Evolutionary conservation across 2,888 invertebrate genomes (phyloP).

Genomic region (Heliothis peltigera): DNA sequence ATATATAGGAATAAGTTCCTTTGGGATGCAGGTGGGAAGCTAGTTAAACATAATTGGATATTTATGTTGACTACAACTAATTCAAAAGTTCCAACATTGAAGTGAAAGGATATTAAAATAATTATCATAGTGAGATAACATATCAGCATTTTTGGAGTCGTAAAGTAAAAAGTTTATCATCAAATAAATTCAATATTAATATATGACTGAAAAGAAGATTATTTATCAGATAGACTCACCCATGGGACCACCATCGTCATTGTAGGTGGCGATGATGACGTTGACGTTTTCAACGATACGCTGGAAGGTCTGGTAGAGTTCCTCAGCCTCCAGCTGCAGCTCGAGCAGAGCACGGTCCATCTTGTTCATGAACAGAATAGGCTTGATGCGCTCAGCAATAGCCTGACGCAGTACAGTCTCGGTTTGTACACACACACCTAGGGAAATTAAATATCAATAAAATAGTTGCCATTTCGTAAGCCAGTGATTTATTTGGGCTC

Average conservation of each 20-base stretch:
- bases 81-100: no score
- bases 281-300: slow-evolving; percentile 99
- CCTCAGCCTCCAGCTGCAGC: slow-evolving; percentile 98
- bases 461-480: neutral
- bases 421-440: slow-evolving; percentile 99
- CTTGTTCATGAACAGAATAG: slow-evolving; percentile 99
- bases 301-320: slow-evolving; percentile 99
- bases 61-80: no score
- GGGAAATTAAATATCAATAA: slow-evolving; percentile 1
- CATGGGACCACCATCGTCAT: slow-evolving; percentile 99
- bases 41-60: no score
- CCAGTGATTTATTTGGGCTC: neutral
- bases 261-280: slow-evolving; percentile 99
- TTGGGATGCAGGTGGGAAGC: no score
- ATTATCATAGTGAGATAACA: no score
- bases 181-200: no score
- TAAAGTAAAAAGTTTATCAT: no score
- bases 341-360: slow-evolving; percentile 99
- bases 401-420: slow-evolving; percentile 99
- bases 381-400: slow-evolving; percentile 99
- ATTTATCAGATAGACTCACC: slow-evolving; percentile 81
- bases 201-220: neutral
- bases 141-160: no score
- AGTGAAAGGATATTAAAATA: no score
- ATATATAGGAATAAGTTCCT: no score